A percentile compares a stretch with the other conserved stretches of the same genome.
Conservation (phyloP, 2,113 vertebrate genomes). For the Percina caprodes region DNA sequence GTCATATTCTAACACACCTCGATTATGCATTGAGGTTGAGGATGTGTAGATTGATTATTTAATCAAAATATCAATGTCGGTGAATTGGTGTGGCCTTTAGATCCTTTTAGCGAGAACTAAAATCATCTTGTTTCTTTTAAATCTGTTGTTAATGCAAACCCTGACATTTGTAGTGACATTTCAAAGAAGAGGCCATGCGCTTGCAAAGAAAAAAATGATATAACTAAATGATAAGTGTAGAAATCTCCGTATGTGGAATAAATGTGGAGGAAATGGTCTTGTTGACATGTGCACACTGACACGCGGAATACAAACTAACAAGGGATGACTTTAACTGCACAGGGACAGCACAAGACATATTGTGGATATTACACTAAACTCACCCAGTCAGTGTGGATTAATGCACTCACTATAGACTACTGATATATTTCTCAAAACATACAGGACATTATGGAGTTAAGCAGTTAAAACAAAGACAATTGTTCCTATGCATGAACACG, state of each 20-base stretch:
- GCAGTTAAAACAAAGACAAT: conserved; percentile 43
- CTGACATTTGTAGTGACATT: conserved; percentile 11
- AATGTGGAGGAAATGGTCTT: conserved; percentile 8
- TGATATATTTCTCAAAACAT: conserved; percentile 43
- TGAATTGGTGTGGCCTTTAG: not conserved
- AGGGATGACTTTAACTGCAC: not conserved
- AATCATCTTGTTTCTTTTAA: conserved; percentile 6
- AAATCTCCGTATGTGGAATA: conserved; percentile 9
- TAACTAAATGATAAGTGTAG: not conserved
- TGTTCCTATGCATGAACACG: conserved; percentile 52
- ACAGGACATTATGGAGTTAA: conserved; percentile 46
- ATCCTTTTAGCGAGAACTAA: conserved; percentile 17
- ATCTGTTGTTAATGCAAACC: conserved; percentile 1
- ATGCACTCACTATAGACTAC: conserved; percentile 14
- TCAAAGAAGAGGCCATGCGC: not conserved
- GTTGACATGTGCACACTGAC: conserved; percentile 1
- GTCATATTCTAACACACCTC: not conserved
- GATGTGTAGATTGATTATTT: not conserved
- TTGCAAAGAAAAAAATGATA: conserved; percentile 1
- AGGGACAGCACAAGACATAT: not conserved
- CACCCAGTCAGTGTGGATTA: conserved; percentile 27
- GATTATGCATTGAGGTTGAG: not conserved
- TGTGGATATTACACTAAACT: conserved; percentile 29
- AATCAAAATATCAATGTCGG: conserved; percentile 10
- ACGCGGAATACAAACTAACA: not conserved